Percentiles rank a stretch among this genome's conserved stretches.
Evolutionary conservation across 2,113 vertebrate genomes (phyloP).

Genomic region (Amphiprion ocellaris): DNA sequence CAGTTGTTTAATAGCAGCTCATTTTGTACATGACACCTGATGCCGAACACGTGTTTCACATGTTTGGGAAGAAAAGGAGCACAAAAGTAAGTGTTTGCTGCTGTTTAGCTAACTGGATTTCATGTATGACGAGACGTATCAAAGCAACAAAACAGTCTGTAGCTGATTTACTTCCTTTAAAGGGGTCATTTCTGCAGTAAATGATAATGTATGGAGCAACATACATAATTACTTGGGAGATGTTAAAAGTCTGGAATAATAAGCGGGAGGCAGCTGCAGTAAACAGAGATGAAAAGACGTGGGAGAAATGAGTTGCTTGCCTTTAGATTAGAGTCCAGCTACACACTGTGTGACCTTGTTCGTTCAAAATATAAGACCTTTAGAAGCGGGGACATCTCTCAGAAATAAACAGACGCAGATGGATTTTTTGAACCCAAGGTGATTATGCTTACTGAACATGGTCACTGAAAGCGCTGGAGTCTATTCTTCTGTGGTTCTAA

Average conservation of each 20-base stretch:
- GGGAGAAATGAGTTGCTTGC: neutral
- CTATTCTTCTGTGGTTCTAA: neutral
- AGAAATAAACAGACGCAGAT: too few relatives aligned
- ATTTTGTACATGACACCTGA: conserved; percentile 15
- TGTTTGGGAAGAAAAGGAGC: neutral
- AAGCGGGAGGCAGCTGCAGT: neutral
- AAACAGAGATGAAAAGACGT: neutral
- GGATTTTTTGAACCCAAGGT: neutral
- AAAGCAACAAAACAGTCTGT: neutral
- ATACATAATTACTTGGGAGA: neutral
- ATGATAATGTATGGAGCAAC: neutral
- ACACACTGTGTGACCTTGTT: conserved; percentile 3
- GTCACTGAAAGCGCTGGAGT: neutral
- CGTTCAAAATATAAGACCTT: neutral
- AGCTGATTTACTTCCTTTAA: neutral
- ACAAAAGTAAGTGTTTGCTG: neutral
- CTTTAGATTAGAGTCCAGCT: neutral
- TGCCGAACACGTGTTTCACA: neutral
- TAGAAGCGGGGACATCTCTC: too few relatives aligned
- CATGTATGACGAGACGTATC: neutral
- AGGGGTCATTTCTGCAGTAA: neutral
- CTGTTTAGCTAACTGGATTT: neutral
- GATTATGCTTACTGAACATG: neutral
- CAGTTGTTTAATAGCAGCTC: conserved; percentile 4
- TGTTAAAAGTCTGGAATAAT: neutral